Evolutionary conservation across 2,888 invertebrate species (phyloP).

Genomic region (Thecocarcelia acutangulata): DNA sequence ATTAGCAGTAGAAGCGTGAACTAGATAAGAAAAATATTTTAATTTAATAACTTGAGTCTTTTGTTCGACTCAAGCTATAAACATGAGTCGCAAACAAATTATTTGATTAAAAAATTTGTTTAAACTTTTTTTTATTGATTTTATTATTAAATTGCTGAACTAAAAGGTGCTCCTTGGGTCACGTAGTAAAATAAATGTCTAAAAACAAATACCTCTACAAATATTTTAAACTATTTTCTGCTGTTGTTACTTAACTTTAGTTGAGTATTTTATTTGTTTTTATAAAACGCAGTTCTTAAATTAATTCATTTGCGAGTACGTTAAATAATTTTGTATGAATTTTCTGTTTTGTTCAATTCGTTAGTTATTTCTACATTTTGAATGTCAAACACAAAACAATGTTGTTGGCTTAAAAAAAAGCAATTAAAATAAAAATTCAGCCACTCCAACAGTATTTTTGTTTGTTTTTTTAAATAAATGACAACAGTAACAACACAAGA

Average conservation of each 20-base stretch:
- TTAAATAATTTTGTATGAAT: neutral
- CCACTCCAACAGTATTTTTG: slow-evolving; percentile 27
- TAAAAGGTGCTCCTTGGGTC: slow-evolving; percentile 43
- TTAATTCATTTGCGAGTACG: slow-evolving; percentile 9
- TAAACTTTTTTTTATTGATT: slow-evolving; percentile 17
- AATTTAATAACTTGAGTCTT: neutral
- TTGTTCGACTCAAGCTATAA: slow-evolving; percentile 5
- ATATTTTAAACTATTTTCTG: slow-evolving; percentile 16
- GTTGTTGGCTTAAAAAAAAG: slow-evolving; percentile 16
- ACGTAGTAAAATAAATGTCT: slow-evolving; percentile 46
- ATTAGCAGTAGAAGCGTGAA: neutral
- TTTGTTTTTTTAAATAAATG: no score
- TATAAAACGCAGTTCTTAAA: slow-evolving; percentile 1
- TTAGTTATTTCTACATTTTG: slow-evolving; percentile 39
- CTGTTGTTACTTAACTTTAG: slow-evolving; percentile 23
- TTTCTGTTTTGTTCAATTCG: slow-evolving; percentile 26
- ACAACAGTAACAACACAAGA: slow-evolving; percentile 21
- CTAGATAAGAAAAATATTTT: neutral
- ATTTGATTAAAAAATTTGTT: slow-evolving; percentile 23
- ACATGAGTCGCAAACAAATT: slow-evolving; percentile 40
- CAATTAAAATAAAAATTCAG: slow-evolving; percentile 21
- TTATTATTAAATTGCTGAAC: slow-evolving; percentile 7
- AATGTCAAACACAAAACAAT: slow-evolving; percentile 55
- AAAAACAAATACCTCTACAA: neutral
- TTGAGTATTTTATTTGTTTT: slow-evolving; percentile 6